Percentiles rank a stretch among this genome's conserved stretches.
These are phyloP conservation scores for Gambusia holbrooki DNA, from an alignment of 2,113 vertebrate genomes.

Conservation along the genomic window DNA sequence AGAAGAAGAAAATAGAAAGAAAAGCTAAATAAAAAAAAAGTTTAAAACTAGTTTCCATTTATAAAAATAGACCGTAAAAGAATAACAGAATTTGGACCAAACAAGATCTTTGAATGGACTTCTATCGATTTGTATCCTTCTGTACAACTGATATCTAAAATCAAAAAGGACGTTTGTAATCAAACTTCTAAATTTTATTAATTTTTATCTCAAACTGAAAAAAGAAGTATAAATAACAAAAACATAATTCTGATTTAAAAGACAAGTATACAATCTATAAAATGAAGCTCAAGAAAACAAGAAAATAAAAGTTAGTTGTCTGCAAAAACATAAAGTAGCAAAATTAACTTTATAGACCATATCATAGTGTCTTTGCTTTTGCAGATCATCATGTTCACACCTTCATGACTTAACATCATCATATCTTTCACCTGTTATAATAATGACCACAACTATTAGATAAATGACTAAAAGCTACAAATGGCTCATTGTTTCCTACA, in stretches of 20 bases:
- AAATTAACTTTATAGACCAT: background rate
- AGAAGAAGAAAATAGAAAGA: background rate
- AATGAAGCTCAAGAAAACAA: background rate
- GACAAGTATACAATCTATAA: background rate
- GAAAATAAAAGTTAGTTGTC: background rate
- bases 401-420: no score
- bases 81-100: background rate
- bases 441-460: background rate
- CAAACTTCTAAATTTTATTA: background rate
- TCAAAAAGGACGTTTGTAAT: background rate
- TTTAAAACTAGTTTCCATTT: background rate
- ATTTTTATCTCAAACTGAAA: background rate
- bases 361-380: no score
- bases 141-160: background rate
- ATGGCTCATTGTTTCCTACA: background rate
- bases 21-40: no score
- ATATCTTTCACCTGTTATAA: background rate
- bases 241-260: background rate
- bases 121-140: background rate
- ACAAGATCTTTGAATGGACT: background rate
- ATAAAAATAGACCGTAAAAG: background rate
- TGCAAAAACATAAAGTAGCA: background rate
- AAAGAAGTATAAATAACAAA: background rate
- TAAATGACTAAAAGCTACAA: background rate
- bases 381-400: background rate